These are phyloP conservation scores for Lobophora halterata DNA, from an alignment of 2,888 invertebrate genomes.

Conservation along the genomic window DNA sequence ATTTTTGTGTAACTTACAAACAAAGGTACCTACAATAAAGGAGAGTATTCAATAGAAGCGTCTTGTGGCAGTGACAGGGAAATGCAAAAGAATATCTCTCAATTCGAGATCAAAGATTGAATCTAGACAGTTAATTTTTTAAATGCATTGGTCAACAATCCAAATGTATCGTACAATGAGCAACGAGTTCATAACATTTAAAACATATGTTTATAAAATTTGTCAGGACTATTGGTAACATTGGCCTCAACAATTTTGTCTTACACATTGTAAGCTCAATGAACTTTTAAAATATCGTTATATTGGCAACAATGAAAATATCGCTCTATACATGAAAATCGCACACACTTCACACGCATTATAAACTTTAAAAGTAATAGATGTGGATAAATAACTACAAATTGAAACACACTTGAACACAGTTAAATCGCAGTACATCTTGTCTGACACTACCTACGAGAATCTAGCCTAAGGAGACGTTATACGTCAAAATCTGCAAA, in stretches of 20 bases:
- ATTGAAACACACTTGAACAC: slow-evolving; percentile 28
- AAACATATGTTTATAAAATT: slow-evolving; percentile 33
- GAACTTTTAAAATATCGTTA: slow-evolving; percentile 39
- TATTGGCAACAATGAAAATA: slow-evolving; percentile 74
- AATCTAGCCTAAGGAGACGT: too few species aligned
- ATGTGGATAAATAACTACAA: slow-evolving; percentile 15
- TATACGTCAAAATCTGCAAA: too few species aligned
- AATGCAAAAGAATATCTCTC: slow-evolving; percentile 15
- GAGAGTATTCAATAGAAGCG: slow-evolving; percentile 27
- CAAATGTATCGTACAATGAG: slow-evolving; percentile 38
- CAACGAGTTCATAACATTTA: slow-evolving; percentile 38
- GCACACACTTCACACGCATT: slow-evolving; percentile 28
- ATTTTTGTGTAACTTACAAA: too few species aligned
- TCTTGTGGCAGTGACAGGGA: slow-evolving; percentile 45
- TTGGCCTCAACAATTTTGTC: too few species aligned
- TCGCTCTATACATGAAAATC: slow-evolving; percentile 34
- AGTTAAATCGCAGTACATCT: slow-evolving; percentile 22
- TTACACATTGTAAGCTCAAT: too few species aligned
- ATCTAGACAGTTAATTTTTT: slow-evolving; percentile 18
- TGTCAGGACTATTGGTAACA: too few species aligned
- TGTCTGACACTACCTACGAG: neutral
- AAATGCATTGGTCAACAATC: slow-evolving; percentile 36
- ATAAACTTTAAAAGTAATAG: slow-evolving; percentile 25
- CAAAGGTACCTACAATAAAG: too few species aligned
- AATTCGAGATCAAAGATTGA: slow-evolving; percentile 8